Evolutionary conservation across 2,113 vertebrate species (phyloP), one percentile per base, ranked within the genome.

Genomic region (Hypomesus transpacificus): DNA sequence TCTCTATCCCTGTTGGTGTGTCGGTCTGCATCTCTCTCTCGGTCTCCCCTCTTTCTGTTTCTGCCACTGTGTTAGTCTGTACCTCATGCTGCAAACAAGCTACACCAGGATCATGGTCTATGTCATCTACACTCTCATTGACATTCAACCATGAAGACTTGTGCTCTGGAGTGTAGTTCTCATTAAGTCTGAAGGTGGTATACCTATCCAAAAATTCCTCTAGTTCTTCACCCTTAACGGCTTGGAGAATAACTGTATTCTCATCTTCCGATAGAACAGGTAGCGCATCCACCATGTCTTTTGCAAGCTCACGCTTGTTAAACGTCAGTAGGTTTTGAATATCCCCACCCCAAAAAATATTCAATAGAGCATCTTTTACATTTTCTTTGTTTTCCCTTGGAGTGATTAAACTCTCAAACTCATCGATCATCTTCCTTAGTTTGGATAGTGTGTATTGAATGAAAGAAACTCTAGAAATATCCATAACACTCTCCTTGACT

Each of bases 261-360:
- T 63, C 26, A 14, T 76, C 73, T 46, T 78, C 69, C 28, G 57
- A 73, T 34, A 57, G 69, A 66, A 51, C 31, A 39, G 24, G 51
- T 28, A 67, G 71, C 51, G 53, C 59, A 0, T 75, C 57, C 31
- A 1, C 2, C 51, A 52, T 31, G 54, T 69, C 75, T 18, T 34
- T 26, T 46, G 22, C 56, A 77, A 18, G 61, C 46, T 77, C 85
- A 86, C 79, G 76, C 68, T 66, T 78, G 26, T 57, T 61, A 81
- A 84, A 79, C 14, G 83, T 39, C 79, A 16, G 0, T 69, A 66
- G 0, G 62, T 86, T 85, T 77, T 63, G n/a, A 3, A 39, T 26
- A 46, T 72, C 21, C 14, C 67, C 65, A 68, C 64, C 61, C 59
- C 65, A 77, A 74, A 51, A 78, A n/a, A 71, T n/a, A 21, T 80